Evolutionary conservation across 2,113 vertebrate species (phyloP).

Genomic region (Sapayoa aenigma): DNA sequence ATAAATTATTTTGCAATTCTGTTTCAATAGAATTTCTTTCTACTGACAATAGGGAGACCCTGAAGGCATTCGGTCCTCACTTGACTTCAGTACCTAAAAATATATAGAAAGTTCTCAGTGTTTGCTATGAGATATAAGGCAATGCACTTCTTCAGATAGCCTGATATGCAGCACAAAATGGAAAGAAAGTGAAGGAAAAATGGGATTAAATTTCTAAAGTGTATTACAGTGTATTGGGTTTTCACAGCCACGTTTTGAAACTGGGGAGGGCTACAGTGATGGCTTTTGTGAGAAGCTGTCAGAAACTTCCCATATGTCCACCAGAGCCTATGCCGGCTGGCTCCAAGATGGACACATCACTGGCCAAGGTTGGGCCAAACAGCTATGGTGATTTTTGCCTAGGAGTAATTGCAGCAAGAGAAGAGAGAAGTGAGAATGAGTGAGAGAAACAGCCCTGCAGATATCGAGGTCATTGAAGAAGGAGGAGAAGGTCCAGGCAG

Average conservation of each 20-base stretch:
- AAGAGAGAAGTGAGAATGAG: background rate
- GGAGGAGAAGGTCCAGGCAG: background rate
- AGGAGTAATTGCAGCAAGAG: background rate
- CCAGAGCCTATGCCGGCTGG: background rate
- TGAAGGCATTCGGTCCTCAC: background rate
- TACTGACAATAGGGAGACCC: background rate
- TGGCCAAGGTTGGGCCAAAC: background rate
- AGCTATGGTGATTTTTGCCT: background rate
- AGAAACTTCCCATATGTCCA: background rate
- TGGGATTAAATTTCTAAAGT: background rate
- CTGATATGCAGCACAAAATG: background rate
- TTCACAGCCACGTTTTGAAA: background rate
- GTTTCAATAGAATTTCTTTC: background rate
- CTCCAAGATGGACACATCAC: rapidly evolving
- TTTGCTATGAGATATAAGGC: background rate
- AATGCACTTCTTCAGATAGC: background rate
- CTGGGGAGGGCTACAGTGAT: background rate
- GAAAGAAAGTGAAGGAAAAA: background rate
- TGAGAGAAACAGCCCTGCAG: background rate
- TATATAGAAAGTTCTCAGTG: background rate
- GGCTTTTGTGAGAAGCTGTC: background rate
- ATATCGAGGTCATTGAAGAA: background rate
- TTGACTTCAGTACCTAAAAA: background rate
- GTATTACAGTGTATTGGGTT: background rate
- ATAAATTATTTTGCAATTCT: background rate